A percentile compares a stretch with the other conserved stretches of the same genome.
Evolutionary conservation across 2,797 vertebrate species (phyloP).

Genomic region (Salmo trutta): DNA sequence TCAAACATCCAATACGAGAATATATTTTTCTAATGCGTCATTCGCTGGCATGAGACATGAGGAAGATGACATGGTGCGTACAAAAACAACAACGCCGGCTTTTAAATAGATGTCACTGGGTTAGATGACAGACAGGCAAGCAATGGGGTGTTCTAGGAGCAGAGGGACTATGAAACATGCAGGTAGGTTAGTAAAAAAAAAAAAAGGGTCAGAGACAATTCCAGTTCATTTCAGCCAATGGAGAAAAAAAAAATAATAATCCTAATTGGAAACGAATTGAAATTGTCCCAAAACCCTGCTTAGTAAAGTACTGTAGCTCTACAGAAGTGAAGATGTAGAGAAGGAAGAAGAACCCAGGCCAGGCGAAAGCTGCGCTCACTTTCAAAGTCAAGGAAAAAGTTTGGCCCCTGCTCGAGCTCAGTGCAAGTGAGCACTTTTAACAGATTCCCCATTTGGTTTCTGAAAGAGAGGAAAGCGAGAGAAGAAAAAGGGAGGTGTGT

Average conservation of each 20-base stretch:
- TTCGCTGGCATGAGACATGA: neutral
- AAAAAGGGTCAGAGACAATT: slow-evolving; percentile 59
- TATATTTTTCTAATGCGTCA: neutral
- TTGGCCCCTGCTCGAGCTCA: slow-evolving; percentile 93
- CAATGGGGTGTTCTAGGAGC: neutral
- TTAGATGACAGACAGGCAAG: neutral
- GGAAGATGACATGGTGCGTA: neutral
- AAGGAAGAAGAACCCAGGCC: slow-evolving; percentile 59
- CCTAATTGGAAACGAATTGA: neutral
- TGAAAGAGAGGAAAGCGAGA: slow-evolving; percentile 74
- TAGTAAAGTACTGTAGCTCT: neutral
- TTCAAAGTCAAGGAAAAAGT: slow-evolving; percentile 97
- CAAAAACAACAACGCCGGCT: no score
- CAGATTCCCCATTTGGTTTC: slow-evolving; percentile 90
- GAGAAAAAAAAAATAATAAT: no score
- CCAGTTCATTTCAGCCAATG: slow-evolving; percentile 12
- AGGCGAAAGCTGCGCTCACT: slow-evolving; percentile 84
- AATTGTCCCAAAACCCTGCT: neutral
- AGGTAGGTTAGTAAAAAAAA: slow-evolving; percentile 18
- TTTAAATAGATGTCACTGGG: neutral
- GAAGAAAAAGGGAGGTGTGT: neutral
- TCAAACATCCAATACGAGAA: neutral
- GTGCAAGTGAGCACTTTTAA: slow-evolving; percentile 95
- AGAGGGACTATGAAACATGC: slow-evolving; percentile 30
- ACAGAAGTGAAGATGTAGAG: slow-evolving; percentile 36